These are phyloP conservation scores for Antheraea yamamai DNA, from an alignment of 2,888 invertebrate species.

Conservation along the genomic window DNA sequence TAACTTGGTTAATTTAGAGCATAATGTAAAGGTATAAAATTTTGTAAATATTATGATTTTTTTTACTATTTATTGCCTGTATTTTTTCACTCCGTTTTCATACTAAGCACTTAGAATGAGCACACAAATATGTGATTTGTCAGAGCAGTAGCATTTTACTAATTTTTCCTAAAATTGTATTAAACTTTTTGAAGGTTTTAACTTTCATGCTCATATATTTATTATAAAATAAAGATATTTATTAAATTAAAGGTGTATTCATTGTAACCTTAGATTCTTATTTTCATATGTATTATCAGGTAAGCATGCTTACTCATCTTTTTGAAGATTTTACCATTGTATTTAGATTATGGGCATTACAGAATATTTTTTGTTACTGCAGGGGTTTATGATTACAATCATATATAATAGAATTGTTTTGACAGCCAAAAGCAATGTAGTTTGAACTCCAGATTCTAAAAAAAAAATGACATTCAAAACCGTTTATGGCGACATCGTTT, in stretches of 20 bases:
- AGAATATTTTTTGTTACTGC: not conserved
- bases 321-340: not conserved
- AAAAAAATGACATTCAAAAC: no score
- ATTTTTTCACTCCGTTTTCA: not conserved
- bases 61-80: slow-evolving; percentile 15
- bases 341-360: not conserved
- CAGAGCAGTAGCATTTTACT: slow-evolving; percentile 10
- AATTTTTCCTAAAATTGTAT: slow-evolving; percentile 24
- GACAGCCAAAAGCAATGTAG: not conserved
- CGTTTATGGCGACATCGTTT: no score
- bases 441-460: not conserved
- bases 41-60: slow-evolving; percentile 29
- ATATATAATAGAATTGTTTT: not conserved
- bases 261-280: slow-evolving; percentile 46
- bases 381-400: not conserved
- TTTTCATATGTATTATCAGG: not conserved
- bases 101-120: not conserved
- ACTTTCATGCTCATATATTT: slow-evolving; percentile 28
- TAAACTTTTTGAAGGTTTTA: slow-evolving; percentile 16
- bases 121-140: not conserved
- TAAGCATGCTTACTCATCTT: not conserved
- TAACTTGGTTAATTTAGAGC: not conserved
- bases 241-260: slow-evolving; percentile 52
- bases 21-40: not conserved
- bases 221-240: slow-evolving; percentile 49